phyloP scores from a whole-genome alignment of 2,888 invertebrate genomes.

The Phaedon cochleariae region DNA sequence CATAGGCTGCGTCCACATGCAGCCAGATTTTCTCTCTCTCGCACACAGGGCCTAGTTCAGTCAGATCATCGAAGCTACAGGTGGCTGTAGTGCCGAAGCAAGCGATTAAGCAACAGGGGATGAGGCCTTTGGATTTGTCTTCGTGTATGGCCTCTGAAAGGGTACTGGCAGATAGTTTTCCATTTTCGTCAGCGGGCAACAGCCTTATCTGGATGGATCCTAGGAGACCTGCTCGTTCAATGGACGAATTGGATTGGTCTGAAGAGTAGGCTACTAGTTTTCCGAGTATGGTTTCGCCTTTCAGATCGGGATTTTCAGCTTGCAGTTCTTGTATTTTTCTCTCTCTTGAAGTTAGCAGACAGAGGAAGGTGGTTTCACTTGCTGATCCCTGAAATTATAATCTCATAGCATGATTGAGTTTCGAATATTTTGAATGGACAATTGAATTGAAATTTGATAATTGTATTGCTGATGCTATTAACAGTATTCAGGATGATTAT shows the following conservation, averaged over 20 bases:
- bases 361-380: constrained; percentile 87
- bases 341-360: constrained; percentile 81
- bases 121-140: constrained; percentile 80
- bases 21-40: constrained; percentile 82
- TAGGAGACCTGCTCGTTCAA: constrained; percentile 85
- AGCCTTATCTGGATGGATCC: constrained; percentile 82
- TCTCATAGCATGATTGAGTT: not conserved
- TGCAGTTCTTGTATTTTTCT: constrained; percentile 69
- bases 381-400: constrained; percentile 77
- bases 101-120: constrained; percentile 86
- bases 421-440: too few species aligned
- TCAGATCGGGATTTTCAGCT: constrained; percentile 68
- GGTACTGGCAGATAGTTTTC: constrained; percentile 73
- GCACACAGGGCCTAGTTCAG: constrained; percentile 86
- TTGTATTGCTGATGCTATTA: too few species aligned
- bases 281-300: constrained; percentile 72
- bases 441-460: too few species aligned
- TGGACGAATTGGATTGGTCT: constrained; percentile 89
- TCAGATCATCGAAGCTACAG: constrained; percentile 90
- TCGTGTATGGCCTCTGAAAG: constrained; percentile 76
- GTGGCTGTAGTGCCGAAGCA: constrained; percentile 78
- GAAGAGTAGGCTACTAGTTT: constrained; percentile 86
- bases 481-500: too few species aligned
- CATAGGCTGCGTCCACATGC: constrained; percentile 97
- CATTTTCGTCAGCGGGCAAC: constrained; percentile 73